Conservation (phyloP, 2,797 vertebrate species). For the Aplochiton taeniatus region DNA sequence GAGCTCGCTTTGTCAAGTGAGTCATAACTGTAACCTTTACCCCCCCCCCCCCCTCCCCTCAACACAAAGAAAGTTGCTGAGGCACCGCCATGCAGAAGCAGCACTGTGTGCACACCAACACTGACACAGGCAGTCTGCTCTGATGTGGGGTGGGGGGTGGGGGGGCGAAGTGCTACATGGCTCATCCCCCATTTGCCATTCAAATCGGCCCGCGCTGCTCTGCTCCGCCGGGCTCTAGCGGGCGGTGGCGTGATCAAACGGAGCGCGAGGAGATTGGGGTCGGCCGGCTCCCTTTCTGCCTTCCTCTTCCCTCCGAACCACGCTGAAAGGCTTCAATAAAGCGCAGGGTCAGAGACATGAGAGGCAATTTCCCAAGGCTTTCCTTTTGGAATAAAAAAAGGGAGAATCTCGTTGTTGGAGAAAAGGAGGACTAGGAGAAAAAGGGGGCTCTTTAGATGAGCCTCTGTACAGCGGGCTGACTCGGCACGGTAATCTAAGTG, state of each 20-base stretch:
- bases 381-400: conserved; percentile 31
- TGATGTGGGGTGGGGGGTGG: not conserved
- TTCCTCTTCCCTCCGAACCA: conserved; percentile 10
- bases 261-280: conserved; percentile 34
- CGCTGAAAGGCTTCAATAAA: conserved; percentile 72
- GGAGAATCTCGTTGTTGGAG: conserved; percentile 64
- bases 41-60: conserved; percentile 17
- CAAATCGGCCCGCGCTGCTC: conserved; percentile 42
- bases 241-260: conserved; percentile 56
- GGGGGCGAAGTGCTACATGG: conserved; percentile 34
- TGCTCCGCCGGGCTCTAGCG: conserved; percentile 22
- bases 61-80: not conserved
- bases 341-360: conserved; percentile 65
- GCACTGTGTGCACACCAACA: not conserved
- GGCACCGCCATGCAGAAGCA: conserved; percentile 15
- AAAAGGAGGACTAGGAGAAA: too few relatives aligned
- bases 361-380: conserved; percentile 67
- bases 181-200: conserved; percentile 49
- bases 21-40: conserved; percentile 35
- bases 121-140: not conserved
- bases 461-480: conserved; percentile 55
- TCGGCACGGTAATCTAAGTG: conserved; percentile 64
- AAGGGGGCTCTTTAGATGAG: conserved; percentile 67
- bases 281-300: conserved; percentile 41
- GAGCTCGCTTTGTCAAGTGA: conserved; percentile 24